phyloP scores from a whole-genome alignment of 2,113 vertebrate species.

The Hyperoodon ampullatus region DNA sequence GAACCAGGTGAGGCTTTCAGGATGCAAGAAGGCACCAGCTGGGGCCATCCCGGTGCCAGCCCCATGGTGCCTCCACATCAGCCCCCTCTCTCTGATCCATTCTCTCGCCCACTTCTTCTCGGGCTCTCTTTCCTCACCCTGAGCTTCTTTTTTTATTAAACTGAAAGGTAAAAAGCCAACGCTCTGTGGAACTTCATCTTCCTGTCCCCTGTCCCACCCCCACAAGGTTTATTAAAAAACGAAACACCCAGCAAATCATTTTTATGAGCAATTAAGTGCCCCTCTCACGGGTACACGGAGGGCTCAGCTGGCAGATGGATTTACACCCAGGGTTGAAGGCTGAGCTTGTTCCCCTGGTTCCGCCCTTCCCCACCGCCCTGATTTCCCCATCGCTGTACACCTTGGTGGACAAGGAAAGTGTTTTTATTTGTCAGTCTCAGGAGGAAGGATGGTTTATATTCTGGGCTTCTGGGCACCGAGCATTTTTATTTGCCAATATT shows the following conservation, averaged over 20 bases:
- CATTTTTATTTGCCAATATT: constrained; percentile 70
- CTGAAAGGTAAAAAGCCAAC: background rate
- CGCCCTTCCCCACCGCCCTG: fast-evolving
- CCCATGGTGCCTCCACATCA: fast-evolving
- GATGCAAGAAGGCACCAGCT: background rate
- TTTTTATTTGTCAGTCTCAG: constrained; percentile 15
- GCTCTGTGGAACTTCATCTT: background rate
- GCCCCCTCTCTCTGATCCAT: fast-evolving
- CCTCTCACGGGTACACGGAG: background rate
- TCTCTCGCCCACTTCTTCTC: fast-evolving
- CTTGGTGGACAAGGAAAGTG: background rate
- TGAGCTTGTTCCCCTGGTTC: background rate
- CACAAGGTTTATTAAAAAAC: constrained; percentile 65
- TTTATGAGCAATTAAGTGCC: constrained; percentile 65
- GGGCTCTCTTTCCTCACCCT: fast-evolving
- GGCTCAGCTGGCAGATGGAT: background rate
- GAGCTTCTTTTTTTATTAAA: background rate
- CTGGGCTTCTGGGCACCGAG: constrained; percentile 34
- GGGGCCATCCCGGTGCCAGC: fast-evolving
- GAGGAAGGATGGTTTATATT: constrained; percentile 12
- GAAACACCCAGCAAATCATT: constrained; percentile 69
- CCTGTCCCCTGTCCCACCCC: background rate
- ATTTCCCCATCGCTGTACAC: fast-evolving
- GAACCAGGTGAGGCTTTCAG: background rate
- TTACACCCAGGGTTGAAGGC: background rate